Evolutionary conservation across 2,888 invertebrate genomes (phyloP).

Genomic region (Conus canariensis): DNA sequence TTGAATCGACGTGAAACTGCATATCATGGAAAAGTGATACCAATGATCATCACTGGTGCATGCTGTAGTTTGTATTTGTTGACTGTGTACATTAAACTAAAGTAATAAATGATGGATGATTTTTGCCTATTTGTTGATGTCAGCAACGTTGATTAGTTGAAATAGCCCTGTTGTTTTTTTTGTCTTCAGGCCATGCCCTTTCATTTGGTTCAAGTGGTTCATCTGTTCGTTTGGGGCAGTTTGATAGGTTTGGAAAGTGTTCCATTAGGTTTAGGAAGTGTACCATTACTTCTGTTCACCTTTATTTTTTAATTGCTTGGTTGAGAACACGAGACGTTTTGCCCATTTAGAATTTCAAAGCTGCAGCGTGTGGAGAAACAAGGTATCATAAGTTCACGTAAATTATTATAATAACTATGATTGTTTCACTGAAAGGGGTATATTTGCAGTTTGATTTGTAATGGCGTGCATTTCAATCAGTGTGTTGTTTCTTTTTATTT

Average conservation of each 20-base stretch:
- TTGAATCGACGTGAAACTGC: background rate
- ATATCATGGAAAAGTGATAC: background rate
- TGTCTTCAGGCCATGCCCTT: too few relatives aligned
- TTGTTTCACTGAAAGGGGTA: too few relatives aligned
- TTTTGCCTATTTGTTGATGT: background rate
- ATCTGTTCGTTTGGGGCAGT: too few relatives aligned
- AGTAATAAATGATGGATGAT: background rate
- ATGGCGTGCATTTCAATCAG: background rate
- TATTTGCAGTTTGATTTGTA: background rate
- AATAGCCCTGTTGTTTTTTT: background rate
- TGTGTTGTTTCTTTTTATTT: background rate
- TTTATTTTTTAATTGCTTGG: background rate
- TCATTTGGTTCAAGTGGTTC: too few relatives aligned
- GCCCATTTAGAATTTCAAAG: background rate
- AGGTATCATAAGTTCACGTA: too few relatives aligned
- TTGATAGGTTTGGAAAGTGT: too few relatives aligned
- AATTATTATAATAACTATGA: too few relatives aligned
- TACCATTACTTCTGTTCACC: background rate
- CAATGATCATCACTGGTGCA: background rate
- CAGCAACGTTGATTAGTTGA: background rate
- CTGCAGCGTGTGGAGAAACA: too few relatives aligned
- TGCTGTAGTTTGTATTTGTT: background rate
- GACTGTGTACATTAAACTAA: background rate
- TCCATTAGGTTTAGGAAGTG: background rate
- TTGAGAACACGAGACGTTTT: background rate